phyloP scores from a whole-genome alignment of 2,888 invertebrate species.

The Drosophila maculinotata region DNA sequence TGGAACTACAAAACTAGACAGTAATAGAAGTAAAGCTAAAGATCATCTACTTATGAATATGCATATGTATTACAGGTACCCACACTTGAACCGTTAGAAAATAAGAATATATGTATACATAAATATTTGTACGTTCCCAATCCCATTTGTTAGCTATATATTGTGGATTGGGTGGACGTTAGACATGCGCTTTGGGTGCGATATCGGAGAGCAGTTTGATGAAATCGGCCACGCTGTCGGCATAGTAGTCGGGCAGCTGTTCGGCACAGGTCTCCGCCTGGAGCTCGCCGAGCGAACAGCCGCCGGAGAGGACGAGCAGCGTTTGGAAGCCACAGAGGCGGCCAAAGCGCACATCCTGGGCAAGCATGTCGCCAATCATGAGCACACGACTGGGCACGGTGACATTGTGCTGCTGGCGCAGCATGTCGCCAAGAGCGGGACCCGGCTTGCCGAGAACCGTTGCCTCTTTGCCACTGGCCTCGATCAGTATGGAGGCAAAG shows the following conservation, averaged over 20 bases:
- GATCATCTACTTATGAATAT: no score
- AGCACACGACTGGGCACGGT: conserved; percentile 88
- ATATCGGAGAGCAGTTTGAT: conserved; percentile 65
- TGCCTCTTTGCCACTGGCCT: conserved; percentile 81
- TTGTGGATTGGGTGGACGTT: conserved; percentile 1
- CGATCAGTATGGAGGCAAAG: conserved; percentile 83
- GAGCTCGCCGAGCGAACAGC: conserved; percentile 69
- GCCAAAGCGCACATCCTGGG: conserved; percentile 92
- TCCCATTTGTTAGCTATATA: background rate
- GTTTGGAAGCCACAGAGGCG: conserved; percentile 90
- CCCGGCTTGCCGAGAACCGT: conserved; percentile 86
- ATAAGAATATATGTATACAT: no score
- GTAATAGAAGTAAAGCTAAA: no score
- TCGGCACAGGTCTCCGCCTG: conserved; percentile 54
- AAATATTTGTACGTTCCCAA: background rate
- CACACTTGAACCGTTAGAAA: no score
- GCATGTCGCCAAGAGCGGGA: conserved; percentile 76
- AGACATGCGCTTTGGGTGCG: conserved; percentile 58
- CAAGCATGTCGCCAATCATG: conserved; percentile 94
- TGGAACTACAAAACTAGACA: no score
- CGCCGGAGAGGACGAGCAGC: conserved; percentile 89
- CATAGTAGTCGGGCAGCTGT: conserved; percentile 81
- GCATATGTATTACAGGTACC: background rate
- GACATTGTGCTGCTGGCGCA: conserved; percentile 83
- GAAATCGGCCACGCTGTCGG: conserved; percentile 81